A percentile compares a stretch with the other conserved stretches of the same genome.
These are phyloP conservation scores for Nemapogon koenigi DNA, from an alignment of 2,888 invertebrate genomes.

Conservation along the genomic window DNA sequence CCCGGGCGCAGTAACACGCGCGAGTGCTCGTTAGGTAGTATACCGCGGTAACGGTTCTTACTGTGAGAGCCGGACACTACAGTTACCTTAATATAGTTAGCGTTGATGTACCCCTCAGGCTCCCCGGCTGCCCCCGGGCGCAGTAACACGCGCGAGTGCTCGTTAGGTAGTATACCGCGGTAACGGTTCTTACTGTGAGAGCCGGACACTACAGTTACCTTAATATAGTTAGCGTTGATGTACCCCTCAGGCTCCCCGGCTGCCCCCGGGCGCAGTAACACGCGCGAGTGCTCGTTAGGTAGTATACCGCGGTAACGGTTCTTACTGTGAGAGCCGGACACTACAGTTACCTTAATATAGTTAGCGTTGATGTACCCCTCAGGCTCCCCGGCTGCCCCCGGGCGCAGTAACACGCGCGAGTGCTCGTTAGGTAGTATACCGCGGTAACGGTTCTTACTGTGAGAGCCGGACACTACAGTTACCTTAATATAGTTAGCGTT, in stretches of 20 bases:
- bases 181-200: slow-evolving; percentile 91
- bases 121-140: too few relatives aligned
- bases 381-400: too few relatives aligned
- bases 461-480: slow-evolving; percentile 85
- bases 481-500: slow-evolving; percentile 95
- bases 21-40: slow-evolving; percentile 88
- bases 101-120: slow-evolving; percentile 94
- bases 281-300: slow-evolving; percentile 88
- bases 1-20: slow-evolving; percentile 78
- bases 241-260: too few relatives aligned
- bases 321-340: slow-evolving; percentile 87
- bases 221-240: slow-evolving; percentile 93
- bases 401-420: slow-evolving; percentile 80
- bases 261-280: too few relatives aligned
- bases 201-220: slow-evolving; percentile 87
- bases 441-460: slow-evolving; percentile 88
- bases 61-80: slow-evolving; percentile 87
- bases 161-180: slow-evolving; percentile 87
- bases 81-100: slow-evolving; percentile 90
- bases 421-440: slow-evolving; percentile 90
- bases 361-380: slow-evolving; percentile 95
- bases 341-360: slow-evolving; percentile 87
- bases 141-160: slow-evolving; percentile 82
- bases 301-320: slow-evolving; percentile 90
- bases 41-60: slow-evolving; percentile 89